These are phyloP conservation scores for Ellobius talpinus DNA, from an alignment of 2,113 vertebrate species.

Conservation along the genomic window DNA sequence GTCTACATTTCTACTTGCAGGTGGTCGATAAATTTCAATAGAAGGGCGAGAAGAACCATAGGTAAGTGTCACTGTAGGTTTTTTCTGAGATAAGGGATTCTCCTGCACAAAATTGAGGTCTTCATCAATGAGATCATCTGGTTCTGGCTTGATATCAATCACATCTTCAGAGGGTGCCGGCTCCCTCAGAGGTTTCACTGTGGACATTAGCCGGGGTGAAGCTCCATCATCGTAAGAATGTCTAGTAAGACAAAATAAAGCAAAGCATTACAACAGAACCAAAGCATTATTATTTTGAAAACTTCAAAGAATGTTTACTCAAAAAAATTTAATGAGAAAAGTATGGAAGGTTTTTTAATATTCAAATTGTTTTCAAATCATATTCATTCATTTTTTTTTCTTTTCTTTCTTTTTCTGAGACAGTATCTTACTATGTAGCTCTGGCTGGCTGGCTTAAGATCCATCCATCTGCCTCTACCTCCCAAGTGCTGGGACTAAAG, in stretches of 20 bases:
- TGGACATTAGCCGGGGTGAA: conserved; percentile 91
- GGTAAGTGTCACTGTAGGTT: conserved; percentile 85
- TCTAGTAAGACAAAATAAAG: conserved; percentile 76
- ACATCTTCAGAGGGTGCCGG: conserved; percentile 94
- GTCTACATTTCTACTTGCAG: conserved; percentile 88
- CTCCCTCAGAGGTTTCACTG: conserved; percentile 94
- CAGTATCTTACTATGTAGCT: neutral
- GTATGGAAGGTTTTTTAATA: neutral
- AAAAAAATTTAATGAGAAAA: neutral
- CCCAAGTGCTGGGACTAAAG: neutral
- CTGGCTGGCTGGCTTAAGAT: neutral
- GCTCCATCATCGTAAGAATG: conserved; percentile 86
- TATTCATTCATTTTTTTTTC: neutral
- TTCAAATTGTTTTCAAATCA: conserved; percentile 42
- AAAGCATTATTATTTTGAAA: neutral
- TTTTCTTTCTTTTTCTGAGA: neutral
- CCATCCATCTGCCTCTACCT: neutral
- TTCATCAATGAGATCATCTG: conserved; percentile 95
- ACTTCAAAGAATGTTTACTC: neutral
- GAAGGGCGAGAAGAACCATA: conserved; percentile 87
- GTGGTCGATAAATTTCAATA: conserved; percentile 90
- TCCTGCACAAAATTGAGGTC: conserved; percentile 91
- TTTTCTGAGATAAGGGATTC: conserved; percentile 85
- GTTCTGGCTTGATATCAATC: conserved; percentile 97
- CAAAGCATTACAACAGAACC: neutral